phyloP scores from a whole-genome alignment of 2,797 vertebrate genomes.

The Iguana delicatissima region DNA sequence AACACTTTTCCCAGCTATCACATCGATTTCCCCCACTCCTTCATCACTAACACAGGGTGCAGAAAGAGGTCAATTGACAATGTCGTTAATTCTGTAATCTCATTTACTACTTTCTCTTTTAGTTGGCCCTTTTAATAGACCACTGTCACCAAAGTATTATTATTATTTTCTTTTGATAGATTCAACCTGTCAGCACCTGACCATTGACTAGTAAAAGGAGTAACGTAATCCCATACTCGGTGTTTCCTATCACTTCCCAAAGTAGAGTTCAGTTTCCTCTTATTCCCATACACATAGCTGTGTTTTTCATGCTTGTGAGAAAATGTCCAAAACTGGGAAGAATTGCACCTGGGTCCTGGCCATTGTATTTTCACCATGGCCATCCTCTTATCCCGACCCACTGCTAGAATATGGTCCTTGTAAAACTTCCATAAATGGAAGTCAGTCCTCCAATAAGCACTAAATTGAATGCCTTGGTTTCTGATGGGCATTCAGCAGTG shows the following conservation, averaged over 20 bases:
- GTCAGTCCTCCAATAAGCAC: neutral
- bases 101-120: neutral
- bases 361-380: neutral
- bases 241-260: neutral
- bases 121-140: neutral
- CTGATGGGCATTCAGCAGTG: neutral
- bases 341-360: neutral
- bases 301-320: neutral
- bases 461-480: neutral
- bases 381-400: neutral
- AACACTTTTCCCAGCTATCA: neutral
- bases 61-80: neutral
- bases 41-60: neutral
- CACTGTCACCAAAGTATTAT: neutral
- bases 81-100: neutral
- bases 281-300: neutral
- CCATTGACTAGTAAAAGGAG: neutral
- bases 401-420: neutral
- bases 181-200: neutral
- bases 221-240: neutral
- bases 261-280: neutral
- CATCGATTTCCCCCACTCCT: neutral
- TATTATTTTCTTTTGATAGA: neutral
- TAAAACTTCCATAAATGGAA: neutral
- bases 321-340: neutral